A percentile compares a stretch with the other conserved stretches of the same genome.
Evolutionary conservation across 2,888 invertebrate genomes (phyloP).

Genomic region (Homarus gammarus): DNA sequence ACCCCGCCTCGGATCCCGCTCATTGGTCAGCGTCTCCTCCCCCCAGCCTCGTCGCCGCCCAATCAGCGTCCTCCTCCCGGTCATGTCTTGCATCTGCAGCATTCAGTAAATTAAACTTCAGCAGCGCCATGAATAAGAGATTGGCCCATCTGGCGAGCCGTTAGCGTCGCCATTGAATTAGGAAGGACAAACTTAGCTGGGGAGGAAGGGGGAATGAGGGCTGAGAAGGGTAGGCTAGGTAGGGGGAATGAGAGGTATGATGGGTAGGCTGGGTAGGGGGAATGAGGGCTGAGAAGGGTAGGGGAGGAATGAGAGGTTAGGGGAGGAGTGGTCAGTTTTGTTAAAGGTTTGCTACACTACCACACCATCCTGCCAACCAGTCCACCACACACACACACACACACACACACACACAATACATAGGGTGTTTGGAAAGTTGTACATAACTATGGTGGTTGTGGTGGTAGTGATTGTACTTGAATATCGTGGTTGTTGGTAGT

Average conservation of each 20-base stretch:
- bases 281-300: too few relatives aligned
- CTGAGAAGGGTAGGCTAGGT: background rate
- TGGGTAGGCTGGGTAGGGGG: background rate
- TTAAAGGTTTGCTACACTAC: background rate
- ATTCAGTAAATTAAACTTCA: constrained; percentile 21
- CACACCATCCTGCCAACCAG: background rate
- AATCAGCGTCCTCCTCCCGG: background rate
- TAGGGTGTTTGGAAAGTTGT: too few relatives aligned
- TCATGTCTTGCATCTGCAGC: constrained; percentile 19
- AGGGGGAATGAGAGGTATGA: background rate
- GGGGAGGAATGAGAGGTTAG: background rate
- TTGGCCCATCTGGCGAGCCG: constrained; percentile 7
- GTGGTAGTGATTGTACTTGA: too few relatives aligned
- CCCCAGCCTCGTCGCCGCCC: background rate
- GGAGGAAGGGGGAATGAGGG: background rate
- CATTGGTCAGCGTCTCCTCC: constrained; percentile 7
- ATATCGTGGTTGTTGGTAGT: too few relatives aligned
- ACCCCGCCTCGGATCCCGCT: background rate
- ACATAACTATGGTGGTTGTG: too few relatives aligned
- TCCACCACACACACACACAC: background rate
- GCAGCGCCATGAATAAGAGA: constrained; percentile 16
- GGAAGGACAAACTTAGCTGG: constrained; percentile 6
- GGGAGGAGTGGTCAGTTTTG: background rate
- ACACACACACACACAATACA: too few relatives aligned
- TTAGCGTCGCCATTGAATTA: constrained; percentile 22